Evolutionary conservation across 2,797 vertebrate species (phyloP), one percentile per base, ranked within the genome.

Genomic region (Arrhamphus sclerolepis): DNA sequence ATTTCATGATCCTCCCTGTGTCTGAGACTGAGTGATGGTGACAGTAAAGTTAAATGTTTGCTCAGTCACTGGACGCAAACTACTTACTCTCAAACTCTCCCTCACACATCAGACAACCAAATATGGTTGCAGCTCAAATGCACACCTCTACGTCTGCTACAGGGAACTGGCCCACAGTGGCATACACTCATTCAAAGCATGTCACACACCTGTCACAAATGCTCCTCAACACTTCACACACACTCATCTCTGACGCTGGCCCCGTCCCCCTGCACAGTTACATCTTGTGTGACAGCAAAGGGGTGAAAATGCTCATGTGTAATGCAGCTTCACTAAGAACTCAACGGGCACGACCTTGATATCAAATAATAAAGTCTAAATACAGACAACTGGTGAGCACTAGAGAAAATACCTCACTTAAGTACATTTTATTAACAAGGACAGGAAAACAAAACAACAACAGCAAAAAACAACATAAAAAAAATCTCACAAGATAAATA

Each of bases 181-280:
- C 61, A 63, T 60, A 61, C 46, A 9, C 64, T 66, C 72, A 59
- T 58, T 58, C 51, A 41, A 68, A 78, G 59, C 54, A 62, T 42
- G 48, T 74, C 77, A 72, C 69, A 66, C 78, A 70, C 54, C 75
- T 70, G 67, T 77, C 78, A 82, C 64, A 75, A 62, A 56, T 44
- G 62, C 49, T 66, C 53, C 42, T 56, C 63, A 67, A 49, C 61
- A 63, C 57, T 66, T 55, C 58, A 56, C 38, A 53, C 50, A 56
- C 55, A 62, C 51, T 41, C 28, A 41, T 31, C 41, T 54, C 26
- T 39, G 72, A 67, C 7, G 16, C 17, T 34, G 44, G 41, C 44
- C 72, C 51, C 50, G 59, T 66, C 24, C 7, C 52, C 24, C 42
- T 2, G 7, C 54, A 61, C 63, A 70, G 51, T 70, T 43, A 57